Conservation (phyloP, 2,888 invertebrate genomes). For the Labia minor region DNA sequence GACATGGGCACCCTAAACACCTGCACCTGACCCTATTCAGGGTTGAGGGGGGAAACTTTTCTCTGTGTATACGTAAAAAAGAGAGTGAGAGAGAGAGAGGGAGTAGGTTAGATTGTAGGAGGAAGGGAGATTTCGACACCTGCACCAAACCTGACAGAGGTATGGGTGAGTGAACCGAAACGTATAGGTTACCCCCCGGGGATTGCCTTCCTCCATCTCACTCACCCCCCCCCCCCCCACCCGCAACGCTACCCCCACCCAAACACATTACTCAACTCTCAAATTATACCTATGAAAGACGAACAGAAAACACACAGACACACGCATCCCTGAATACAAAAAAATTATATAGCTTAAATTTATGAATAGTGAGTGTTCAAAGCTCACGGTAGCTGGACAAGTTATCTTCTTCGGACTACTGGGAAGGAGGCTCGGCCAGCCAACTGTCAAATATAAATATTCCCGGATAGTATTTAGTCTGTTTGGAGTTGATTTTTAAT, state of each 20-base stretch:
- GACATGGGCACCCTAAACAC: not conserved
- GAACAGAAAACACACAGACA: not conserved
- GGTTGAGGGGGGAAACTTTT: too few relatives aligned
- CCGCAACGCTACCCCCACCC: too few relatives aligned
- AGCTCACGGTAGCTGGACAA: constrained; percentile 13
- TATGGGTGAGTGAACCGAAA: constrained; percentile 4
- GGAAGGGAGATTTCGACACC: constrained; percentile 1
- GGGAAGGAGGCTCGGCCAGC: not conserved
- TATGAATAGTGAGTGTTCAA: not conserved
- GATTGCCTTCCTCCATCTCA: not conserved
- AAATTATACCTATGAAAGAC: constrained; percentile 2
- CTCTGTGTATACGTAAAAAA: too few relatives aligned
- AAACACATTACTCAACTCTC: constrained; percentile 1
- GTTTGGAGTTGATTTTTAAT: constrained; percentile 8
- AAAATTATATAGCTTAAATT: constrained; percentile 1
- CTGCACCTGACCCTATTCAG: not conserved
- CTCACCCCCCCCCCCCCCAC: too few relatives aligned
- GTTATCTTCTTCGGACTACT: not conserved
- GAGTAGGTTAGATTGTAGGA: not conserved
- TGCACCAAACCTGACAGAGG: not conserved
- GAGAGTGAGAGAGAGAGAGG: not conserved
- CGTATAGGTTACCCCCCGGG: not conserved
- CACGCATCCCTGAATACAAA: not conserved
- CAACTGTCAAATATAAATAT: constrained; percentile 8
- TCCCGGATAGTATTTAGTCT: not conserved